Percentiles rank a stretch among this genome's conserved stretches.
Conservation (phyloP, 2,113 vertebrate species). For the Stegostoma tigrinum region DNA sequence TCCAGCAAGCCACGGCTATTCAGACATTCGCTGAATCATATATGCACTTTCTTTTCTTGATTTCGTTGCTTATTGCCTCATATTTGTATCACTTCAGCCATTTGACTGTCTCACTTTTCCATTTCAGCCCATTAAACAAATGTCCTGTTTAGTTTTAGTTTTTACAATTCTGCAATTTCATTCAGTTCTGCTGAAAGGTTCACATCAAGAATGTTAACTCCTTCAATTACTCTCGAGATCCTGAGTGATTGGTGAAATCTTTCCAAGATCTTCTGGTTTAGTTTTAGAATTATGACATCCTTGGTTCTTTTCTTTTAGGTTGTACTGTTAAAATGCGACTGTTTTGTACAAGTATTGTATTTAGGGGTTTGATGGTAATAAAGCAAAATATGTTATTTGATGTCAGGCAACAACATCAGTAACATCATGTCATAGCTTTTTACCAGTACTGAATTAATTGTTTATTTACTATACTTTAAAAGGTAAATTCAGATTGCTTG, state of each 20-base stretch:
- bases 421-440: background rate
- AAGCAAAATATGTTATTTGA: background rate
- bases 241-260: background rate
- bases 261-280: background rate
- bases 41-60: background rate
- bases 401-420: too few relatives aligned
- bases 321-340: background rate
- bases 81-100: background rate
- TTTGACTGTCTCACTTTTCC: background rate
- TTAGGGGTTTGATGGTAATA: background rate
- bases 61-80: background rate
- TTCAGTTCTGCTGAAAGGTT: background rate
- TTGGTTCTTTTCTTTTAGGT: background rate
- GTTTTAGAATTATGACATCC: background rate
- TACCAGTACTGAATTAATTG: background rate
- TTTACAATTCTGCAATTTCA: background rate
- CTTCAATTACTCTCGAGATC: background rate
- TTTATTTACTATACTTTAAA: background rate
- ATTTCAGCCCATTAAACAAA: background rate
- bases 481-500: background rate
- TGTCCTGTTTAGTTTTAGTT: background rate
- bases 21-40: background rate
- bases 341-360: background rate
- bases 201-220: background rate
- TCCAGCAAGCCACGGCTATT: background rate